A percentile compares a stretch with the other conserved stretches of the same genome.
Conservation (phyloP, 2,113 vertebrate genomes). For the Burhinus bistriatus region DNA sequence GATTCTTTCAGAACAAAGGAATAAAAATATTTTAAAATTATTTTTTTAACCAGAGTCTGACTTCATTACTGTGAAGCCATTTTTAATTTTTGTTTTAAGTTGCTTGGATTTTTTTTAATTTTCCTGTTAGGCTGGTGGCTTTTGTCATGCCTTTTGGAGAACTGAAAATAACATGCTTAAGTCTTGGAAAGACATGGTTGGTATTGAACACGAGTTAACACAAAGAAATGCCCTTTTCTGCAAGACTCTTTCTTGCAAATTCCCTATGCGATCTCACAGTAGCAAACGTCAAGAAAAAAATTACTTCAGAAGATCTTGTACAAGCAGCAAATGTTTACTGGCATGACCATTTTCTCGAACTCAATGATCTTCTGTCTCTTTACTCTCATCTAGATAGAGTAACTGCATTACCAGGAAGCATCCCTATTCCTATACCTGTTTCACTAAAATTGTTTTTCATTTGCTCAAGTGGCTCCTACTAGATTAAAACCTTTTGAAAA, state of each 20-base stretch:
- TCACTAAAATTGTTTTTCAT: conserved; percentile 9
- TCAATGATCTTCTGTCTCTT: not conserved
- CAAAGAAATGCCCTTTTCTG: not conserved
- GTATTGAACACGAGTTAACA: not conserved
- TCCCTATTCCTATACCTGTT: not conserved
- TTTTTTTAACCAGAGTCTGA: not conserved
- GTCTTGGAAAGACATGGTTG: not conserved
- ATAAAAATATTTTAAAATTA: not conserved
- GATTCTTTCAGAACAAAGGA: not conserved
- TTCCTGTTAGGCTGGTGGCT: not conserved
- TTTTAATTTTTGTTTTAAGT: not conserved
- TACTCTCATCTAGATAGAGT: not conserved
- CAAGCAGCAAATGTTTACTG: not conserved
- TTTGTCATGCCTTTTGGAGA: not conserved
- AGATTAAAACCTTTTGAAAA: not conserved
- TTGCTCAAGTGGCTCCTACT: not conserved
- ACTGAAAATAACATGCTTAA: not conserved
- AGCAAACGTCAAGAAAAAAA: not conserved
- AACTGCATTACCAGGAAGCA: not conserved
- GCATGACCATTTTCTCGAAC: rapidly evolving
- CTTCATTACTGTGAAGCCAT: not conserved
- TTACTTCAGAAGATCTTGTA: not conserved
- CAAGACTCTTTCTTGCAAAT: not conserved
- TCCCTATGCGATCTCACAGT: not conserved
- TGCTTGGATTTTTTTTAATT: not conserved